Base-by-base conservation (phyloP, 2,888 invertebrate species). In the Watsonalla binaria region DNA sequence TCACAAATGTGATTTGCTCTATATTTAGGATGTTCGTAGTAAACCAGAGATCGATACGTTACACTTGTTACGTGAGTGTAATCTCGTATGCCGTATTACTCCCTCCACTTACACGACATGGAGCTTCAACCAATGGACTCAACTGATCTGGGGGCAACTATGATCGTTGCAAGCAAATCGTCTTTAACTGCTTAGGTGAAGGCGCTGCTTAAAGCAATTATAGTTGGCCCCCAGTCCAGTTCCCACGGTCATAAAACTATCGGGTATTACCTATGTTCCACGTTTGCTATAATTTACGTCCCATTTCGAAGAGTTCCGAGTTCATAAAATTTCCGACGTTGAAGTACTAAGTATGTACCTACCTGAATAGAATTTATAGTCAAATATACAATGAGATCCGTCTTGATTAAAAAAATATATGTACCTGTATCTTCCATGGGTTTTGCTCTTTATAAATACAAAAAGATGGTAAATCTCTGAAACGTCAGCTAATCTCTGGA, bases 1-100 rank as follows among this genome's bases (percentile, higher is more conserved):
- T 84, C 79, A 74, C 74, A 79, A 75, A 78, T 83, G 83, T 84
- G 87, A 87, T 88, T 86, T 90, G 90, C 90, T 90, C 90, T 90
- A 90, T 90, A 89, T 90, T 89, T 85, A 89, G 88, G 88, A 87
- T 84, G 76, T 77, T 78, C 75, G 76, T 84, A 85, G 83, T 85
- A 86, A 84, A 84, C 84, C 80, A 83, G 82, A 82, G 85, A 82
- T 84, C 80, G 82, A 86, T 84, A 72, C 75, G 76, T 77, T 80
- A 82, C 76, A 78, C 70, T 76, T 74, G 73, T 66, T 72, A 82
- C 86, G 86, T 85, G 86, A 60, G 59, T 61, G 61, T 65, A 70
- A 70, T 82, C 61, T 51, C n/a, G 65, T 68, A 76, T 72, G 59
- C 61, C 55, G 53, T 66, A 68, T 68, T 73, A 67, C 61, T 54